Conservation (phyloP, 2,113 vertebrate species). For the Vombatus ursinus region DNA sequence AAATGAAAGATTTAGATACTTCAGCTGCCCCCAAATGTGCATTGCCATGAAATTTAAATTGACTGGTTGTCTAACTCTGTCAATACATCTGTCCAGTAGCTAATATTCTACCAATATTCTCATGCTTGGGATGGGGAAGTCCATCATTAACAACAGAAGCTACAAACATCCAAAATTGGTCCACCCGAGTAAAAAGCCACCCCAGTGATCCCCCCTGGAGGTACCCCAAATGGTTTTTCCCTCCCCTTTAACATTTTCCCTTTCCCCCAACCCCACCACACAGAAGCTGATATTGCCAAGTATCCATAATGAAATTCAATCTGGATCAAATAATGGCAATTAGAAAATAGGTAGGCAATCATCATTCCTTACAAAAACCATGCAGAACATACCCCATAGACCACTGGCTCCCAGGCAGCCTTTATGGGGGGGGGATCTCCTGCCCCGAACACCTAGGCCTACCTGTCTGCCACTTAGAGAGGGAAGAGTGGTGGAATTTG, state of each 20-base stretch:
- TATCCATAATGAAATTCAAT: slow-evolving; percentile 13
- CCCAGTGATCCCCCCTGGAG: slow-evolving; percentile 51
- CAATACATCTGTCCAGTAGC: slow-evolving; percentile 65
- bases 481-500: slow-evolving; percentile 78
- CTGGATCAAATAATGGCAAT: slow-evolving; percentile 40
- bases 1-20: slow-evolving; percentile 49
- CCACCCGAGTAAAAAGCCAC: slow-evolving; percentile 54
- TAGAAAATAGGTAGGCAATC: slow-evolving; percentile 15
- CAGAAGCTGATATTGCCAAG: slow-evolving; percentile 20
- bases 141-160: slow-evolving; percentile 18
- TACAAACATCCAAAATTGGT: slow-evolving; percentile 55
- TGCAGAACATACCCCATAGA: slow-evolving; percentile 77
- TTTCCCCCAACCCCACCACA: slow-evolving; percentile 16
- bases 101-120: slow-evolving; percentile 64
- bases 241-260: slow-evolving; percentile 38
- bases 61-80: slow-evolving; percentile 30
- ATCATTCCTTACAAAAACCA: slow-evolving; percentile 59
- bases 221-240: slow-evolving; percentile 24
- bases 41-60: slow-evolving; percentile 35
- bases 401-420: slow-evolving; percentile 64
- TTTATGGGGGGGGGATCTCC: slow-evolving; percentile 62
- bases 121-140: slow-evolving; percentile 48
- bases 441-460: slow-evolving; percentile 78
- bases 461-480: slow-evolving; percentile 82
- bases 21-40: slow-evolving; percentile 4